phyloP scores from a whole-genome alignment of 2,888 invertebrate genomes.

The Zygaena filipendulae region DNA sequence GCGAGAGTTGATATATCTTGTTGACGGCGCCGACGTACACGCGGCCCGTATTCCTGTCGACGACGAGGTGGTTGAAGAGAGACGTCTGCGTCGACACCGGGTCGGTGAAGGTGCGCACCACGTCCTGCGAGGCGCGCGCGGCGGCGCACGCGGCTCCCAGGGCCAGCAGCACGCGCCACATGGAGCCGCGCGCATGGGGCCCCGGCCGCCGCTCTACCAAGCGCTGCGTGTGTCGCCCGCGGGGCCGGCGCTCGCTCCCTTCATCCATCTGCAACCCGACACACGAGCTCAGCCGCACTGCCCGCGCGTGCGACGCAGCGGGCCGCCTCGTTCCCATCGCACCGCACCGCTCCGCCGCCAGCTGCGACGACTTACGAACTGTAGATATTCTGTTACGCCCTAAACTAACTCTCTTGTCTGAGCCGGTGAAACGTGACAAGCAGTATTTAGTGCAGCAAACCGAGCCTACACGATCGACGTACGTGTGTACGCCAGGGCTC shows the following conservation, averaged over 20 bases:
- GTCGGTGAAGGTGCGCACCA: conserved; percentile 76
- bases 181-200: conserved; percentile 62
- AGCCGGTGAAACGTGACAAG: conserved; percentile 33
- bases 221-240: conserved; percentile 43
- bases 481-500: conserved; percentile 39
- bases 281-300: conserved; percentile 59
- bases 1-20: conserved; percentile 89
- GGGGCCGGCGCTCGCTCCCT: conserved; percentile 38
- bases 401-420: too few relatives aligned
- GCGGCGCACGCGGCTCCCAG: conserved; percentile 64
- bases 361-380: too few relatives aligned
- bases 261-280: conserved; percentile 64
- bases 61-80: conserved; percentile 88
- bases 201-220: conserved; percentile 58
- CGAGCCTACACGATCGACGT: too few relatives aligned
- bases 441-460: too few relatives aligned
- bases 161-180: conserved; percentile 70
- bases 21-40: conserved; percentile 92
- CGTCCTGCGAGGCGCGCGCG: conserved; percentile 70
- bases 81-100: conserved; percentile 71
- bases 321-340: conserved; percentile 54
- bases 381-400: conserved; percentile 20
- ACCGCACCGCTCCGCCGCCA: conserved; percentile 51
- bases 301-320: conserved; percentile 33
- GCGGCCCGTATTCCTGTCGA: conserved; percentile 91